Conservation (phyloP, 2,113 vertebrate genomes). For the Helogale parvula region DNA sequence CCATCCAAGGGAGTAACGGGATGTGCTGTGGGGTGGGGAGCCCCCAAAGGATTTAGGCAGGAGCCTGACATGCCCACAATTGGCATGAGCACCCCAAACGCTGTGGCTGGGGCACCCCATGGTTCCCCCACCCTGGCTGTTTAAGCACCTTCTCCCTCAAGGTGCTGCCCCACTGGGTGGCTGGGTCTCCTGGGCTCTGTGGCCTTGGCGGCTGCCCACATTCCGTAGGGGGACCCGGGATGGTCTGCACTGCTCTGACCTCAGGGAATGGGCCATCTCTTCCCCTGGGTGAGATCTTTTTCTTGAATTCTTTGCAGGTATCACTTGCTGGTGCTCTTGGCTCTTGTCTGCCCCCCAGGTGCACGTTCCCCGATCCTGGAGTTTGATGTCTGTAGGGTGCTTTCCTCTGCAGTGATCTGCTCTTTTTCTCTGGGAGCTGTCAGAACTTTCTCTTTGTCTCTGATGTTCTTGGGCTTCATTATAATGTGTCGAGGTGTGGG, state of each 20-base stretch:
- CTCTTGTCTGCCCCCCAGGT: neutral
- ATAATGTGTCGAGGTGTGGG: neutral
- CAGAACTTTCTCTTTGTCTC: constrained; percentile 42
- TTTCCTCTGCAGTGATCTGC: neutral
- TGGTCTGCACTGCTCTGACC: neutral
- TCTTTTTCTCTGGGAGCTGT: constrained; percentile 13
- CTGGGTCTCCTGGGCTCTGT: neutral
- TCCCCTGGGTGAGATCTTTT: neutral
- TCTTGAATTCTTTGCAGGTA: neutral
- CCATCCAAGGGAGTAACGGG: neutral
- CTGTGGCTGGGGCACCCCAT: neutral
- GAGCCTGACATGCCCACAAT: neutral
- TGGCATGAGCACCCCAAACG: neutral
- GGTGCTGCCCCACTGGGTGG: neutral
- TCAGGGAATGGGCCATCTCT: neutral
- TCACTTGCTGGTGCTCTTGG: neutral
- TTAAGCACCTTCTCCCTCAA: neutral
- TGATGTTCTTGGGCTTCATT: constrained; percentile 8
- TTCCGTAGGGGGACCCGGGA: neutral
- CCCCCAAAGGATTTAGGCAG: neutral
- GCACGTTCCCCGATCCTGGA: neutral
- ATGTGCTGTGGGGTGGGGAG: neutral
- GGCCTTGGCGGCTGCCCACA: neutral
- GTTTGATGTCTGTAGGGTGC: neutral
- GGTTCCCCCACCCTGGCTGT: neutral